phyloP scores from a whole-genome alignment of 2,113 vertebrate genomes.

The Petromus typicus region DNA sequence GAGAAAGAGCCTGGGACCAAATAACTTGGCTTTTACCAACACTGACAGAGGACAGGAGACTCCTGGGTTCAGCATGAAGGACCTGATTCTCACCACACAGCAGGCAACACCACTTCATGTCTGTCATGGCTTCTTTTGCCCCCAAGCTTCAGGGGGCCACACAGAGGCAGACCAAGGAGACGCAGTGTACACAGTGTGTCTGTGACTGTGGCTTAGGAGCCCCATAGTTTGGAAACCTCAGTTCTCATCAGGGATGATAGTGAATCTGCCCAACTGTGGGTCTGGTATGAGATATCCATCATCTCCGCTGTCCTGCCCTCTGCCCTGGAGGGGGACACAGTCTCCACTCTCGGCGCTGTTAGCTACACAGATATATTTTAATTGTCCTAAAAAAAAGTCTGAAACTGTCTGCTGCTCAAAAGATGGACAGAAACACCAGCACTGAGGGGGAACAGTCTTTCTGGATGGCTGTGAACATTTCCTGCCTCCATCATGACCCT shows the following conservation, averaged over 20 bases:
- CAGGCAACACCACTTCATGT: neutral
- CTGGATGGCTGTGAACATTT: neutral
- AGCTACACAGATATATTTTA: neutral
- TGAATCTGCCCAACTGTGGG: neutral
- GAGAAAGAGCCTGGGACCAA: neutral
- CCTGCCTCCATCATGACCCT: neutral
- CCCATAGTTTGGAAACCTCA: neutral
- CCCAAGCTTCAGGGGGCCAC: neutral
- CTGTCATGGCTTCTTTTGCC: neutral
- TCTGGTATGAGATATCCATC: neutral
- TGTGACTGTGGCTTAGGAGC: neutral
- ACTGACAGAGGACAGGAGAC: neutral
- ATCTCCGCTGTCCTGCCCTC: neutral
- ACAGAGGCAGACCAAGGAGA: neutral
- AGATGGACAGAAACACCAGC: neutral
- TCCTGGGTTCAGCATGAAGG: neutral
- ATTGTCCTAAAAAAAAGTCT: neutral
- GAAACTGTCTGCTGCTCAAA: neutral
- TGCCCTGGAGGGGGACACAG: neutral
- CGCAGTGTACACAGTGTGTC: neutral
- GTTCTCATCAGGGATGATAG: neutral
- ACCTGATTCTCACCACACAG: neutral
- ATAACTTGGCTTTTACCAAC: neutral
- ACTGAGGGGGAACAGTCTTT: neutral
- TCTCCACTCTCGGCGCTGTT: neutral